Evolutionary conservation across 2,888 invertebrate species (phyloP), one percentile per base, ranked within the genome.

Genomic region (Baronia brevicornis): DNA sequence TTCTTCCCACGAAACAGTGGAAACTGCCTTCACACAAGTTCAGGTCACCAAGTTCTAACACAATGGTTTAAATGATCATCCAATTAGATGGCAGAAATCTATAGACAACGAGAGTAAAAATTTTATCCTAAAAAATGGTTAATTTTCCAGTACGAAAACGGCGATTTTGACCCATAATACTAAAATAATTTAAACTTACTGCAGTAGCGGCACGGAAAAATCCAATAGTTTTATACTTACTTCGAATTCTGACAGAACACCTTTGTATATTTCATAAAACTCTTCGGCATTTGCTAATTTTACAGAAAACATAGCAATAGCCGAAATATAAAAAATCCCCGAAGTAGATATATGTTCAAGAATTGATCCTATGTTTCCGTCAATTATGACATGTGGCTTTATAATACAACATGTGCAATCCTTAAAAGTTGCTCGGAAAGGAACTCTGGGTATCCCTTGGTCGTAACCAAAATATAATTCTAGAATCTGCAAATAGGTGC

Each of bases 221-320:
- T n/a, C n/a, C n/a, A n/a, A n/a, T n/a, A n/a, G n/a, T n/a, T n/a
- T 4, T 5, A 5, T 24, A 52, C 66, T 52, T 65, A 90, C 91
- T 60, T 87, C 85, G 59, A 89, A 92, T 58, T 94, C 93, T 2
- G 90, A 88, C 12, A 94, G 69, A 28, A 95, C 92, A 1, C 93
- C 95, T 65, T 94, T 93, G 67, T 97, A 97, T 7, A 97, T 89
- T 84, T 97, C 96, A 51, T 91, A 90, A 79, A 97, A 97, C 66
- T 97, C 96, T 65, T 93, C 90, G 10, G 95, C 93, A 62, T 95
- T 92, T 0, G 89, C 84, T 21, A 90, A 84, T 49, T 90, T 92
- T 51, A 97, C 78, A 34, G 90, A 84, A 57, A 92, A 90, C 88
- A 94, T 91, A 58, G 93, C 90, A 55, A 96, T 84, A 0, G 93